Percentiles rank a stretch among this genome's conserved stretches.
These are phyloP conservation scores for Phenganax marumi DNA, from an alignment of 92 coral and sea anemone species.

Conservation along the genomic window DNA sequence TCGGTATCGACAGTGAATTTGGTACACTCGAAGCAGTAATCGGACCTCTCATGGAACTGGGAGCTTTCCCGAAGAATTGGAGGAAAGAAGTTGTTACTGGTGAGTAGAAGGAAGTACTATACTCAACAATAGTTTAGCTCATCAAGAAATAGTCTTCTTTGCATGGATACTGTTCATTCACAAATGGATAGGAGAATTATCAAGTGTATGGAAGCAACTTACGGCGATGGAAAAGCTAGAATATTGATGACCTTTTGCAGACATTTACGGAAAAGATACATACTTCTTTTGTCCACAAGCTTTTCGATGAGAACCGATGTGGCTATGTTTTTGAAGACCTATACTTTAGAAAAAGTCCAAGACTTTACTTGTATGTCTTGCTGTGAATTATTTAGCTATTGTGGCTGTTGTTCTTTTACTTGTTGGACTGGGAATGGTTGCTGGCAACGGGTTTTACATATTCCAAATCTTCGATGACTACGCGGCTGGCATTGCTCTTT, in stretches of 20 bases:
- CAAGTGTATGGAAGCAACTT: too few species aligned
- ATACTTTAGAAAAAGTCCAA: too few species aligned
- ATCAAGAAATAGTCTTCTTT: background rate
- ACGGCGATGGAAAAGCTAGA: too few species aligned
- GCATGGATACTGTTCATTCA: too few species aligned
- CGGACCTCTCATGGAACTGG: conserved; percentile 91
- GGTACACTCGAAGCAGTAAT: conserved; percentile 99
- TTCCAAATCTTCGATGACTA: conserved; percentile 98
- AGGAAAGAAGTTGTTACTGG: conserved; percentile 79
- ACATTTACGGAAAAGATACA: too few species aligned
- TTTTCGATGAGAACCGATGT: too few species aligned
- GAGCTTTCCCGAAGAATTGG: conserved; percentile 76
- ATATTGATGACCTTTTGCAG: too few species aligned
- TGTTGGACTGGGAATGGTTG: conserved; percentile 82
- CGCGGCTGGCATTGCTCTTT: conserved; percentile 88
- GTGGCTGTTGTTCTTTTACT: conserved; percentile 76
- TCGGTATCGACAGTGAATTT: conserved; percentile 98
- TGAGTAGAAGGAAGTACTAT: background rate
- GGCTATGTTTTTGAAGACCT: too few species aligned
- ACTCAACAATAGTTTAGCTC: background rate
- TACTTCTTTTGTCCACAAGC: too few species aligned
- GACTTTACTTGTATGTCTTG: background rate
- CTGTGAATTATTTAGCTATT: conserved; percentile 29
- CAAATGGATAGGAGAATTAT: too few species aligned
- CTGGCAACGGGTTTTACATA: conserved; percentile 86